phyloP scores from a whole-genome alignment of 2,113 vertebrate genomes.

The Lophius piscatorius region DNA sequence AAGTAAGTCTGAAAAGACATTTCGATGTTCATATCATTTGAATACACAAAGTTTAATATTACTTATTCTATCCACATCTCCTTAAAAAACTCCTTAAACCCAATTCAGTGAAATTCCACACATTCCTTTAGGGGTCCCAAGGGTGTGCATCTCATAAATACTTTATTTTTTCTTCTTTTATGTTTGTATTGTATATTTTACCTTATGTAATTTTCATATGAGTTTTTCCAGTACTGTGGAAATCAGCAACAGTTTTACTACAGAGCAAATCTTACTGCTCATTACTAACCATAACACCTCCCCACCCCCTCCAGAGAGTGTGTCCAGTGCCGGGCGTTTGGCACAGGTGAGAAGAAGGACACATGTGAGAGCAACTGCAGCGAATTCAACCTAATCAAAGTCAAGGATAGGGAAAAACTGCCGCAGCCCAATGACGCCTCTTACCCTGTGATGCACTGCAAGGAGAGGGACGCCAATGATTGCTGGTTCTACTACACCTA shows the following conservation, averaged over 20 bases:
- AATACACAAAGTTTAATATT: no score
- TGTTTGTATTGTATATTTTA: no score
- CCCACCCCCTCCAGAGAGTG: conserved; percentile 84
- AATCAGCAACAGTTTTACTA: no score
- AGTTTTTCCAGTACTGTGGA: no score
- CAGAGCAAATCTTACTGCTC: background rate
- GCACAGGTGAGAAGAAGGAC: conserved; percentile 91
- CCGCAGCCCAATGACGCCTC: conserved; percentile 86
- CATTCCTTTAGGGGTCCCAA: no score
- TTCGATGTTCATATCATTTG: no score
- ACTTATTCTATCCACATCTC: no score
- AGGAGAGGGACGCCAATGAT: conserved; percentile 94
- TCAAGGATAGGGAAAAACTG: conserved; percentile 86
- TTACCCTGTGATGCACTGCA: conserved; percentile 88
- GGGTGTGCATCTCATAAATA: no score
- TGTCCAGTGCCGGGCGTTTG: conserved; percentile 91
- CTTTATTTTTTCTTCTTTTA: no score
- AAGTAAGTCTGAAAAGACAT: conserved; percentile 84
- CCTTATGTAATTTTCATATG: no score
- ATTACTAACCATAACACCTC: background rate
- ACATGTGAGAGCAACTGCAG: conserved; percentile 84
- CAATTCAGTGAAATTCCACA: no score
- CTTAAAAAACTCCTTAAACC: no score
- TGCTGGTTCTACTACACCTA: conserved; percentile 99
- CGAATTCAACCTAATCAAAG: conserved; percentile 84